These are phyloP conservation scores for Chlorodrepanis virens DNA, from an alignment of 2,113 vertebrate species.

Conservation along the genomic window DNA sequence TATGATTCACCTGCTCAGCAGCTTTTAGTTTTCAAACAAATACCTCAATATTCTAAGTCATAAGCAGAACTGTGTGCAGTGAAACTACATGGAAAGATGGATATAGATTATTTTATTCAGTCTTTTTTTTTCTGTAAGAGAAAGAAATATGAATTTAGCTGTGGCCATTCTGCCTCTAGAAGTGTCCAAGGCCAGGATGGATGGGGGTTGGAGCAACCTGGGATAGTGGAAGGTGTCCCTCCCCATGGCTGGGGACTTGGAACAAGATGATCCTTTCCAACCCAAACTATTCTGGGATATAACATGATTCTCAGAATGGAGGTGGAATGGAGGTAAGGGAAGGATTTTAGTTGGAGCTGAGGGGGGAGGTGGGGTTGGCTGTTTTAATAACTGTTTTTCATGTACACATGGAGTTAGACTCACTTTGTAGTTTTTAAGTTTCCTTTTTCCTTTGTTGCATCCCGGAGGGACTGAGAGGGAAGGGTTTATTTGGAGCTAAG, in stretches of 20 bases:
- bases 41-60: neutral
- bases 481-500: neutral
- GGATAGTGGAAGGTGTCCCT: neutral
- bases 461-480: neutral
- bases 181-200: neutral
- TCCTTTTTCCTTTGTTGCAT: neutral
- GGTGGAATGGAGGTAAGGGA: neutral
- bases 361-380: rapidly evolving
- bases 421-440: neutral
- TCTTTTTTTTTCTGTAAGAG: neutral
- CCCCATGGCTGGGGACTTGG: neutral
- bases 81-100: neutral
- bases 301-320: neutral
- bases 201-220: neutral
- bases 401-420: neutral
- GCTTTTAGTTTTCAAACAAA: neutral
- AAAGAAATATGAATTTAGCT: neutral
- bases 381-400: neutral
- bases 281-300: neutral
- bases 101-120: neutral
- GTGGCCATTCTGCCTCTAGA: neutral
- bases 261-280: neutral
- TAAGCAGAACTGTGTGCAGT: neutral
- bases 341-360: neutral
- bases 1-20: neutral